Evolutionary conservation across 2,888 invertebrate genomes (phyloP), one percentile per base, ranked within the genome.

Genomic region (Salpingus planirostris): DNA sequence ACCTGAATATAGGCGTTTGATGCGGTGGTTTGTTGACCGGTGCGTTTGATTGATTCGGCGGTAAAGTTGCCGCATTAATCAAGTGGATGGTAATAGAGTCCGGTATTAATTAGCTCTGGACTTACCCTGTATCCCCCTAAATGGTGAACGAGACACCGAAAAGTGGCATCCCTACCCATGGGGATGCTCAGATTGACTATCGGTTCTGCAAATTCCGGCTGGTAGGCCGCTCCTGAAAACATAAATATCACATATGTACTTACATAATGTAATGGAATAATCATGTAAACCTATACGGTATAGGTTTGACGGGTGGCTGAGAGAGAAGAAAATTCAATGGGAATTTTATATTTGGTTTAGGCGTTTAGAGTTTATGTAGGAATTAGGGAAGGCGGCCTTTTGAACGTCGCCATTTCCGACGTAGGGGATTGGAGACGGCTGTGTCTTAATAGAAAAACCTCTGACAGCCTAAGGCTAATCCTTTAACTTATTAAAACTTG

Each of bases 91-190:
- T n/a, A n/a, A n/a, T n/a, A n/a, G n/a, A n/a, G n/a, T n/a, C n/a
- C n/a, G n/a, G n/a, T n/a, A n/a, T n/a, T n/a, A n/a, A n/a, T n/a
- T n/a, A n/a, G n/a, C n/a, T n/a, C n/a, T n/a, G 21, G 36, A 73
- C 79, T 77, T 72, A 90, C 90, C 69, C 88, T 78, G 67, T 89
- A 90, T 53, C 88, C 87, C 32, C 89, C 89, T 47, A 91, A 74
- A 64, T 88, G 83, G 56, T 82, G 79, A 33, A 91, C 88, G 57
- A 82, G 71, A 65, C 91, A 91, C 58, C 81, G 81, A 60, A 91
- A 87, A 39, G 80, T 83, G 37, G 89, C 89, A 64, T 91, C 89
- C 55, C 90, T 73, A 40, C 89, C 89, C 38, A 87, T 72, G 30
- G 88, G 77, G 34, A 90, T 76, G 33, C 89, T 89, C 50, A 89